phyloP scores from a whole-genome alignment of 2,113 vertebrate species.

The Lipophrys pholis region DNA sequence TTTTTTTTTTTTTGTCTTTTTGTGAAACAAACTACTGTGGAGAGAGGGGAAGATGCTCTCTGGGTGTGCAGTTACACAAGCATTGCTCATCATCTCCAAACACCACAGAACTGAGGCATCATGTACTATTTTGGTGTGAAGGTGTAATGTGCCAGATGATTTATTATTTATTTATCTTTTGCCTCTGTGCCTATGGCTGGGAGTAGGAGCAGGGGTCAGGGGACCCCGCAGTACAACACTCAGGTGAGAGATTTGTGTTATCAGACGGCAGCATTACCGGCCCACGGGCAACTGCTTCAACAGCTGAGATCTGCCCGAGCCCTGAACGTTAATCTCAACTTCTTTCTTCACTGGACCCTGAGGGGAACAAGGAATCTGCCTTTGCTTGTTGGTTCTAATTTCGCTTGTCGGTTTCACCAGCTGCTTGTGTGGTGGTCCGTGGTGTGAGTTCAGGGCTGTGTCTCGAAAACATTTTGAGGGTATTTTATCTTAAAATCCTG shows the following conservation, averaged over 20 bases:
- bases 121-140: not conserved
- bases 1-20: not conserved
- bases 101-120: not conserved
- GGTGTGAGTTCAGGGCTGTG: not conserved
- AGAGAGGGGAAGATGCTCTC: conserved; percentile 16
- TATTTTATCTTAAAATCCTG: not conserved
- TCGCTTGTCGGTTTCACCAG: conserved; percentile 1
- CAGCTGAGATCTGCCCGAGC: conserved; percentile 11
- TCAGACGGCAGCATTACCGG: too few relatives aligned
- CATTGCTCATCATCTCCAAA: conserved; percentile 11
- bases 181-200: not conserved
- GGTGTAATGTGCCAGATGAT: conserved; percentile 2
- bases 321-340: conserved; percentile 8
- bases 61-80: conserved; percentile 20
- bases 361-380: too few relatives aligned
- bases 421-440: not conserved
- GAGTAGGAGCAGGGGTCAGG: not conserved
- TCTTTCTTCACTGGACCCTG: too few relatives aligned
- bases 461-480: not conserved
- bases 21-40: conserved; percentile 32
- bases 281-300: not conserved
- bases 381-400: not conserved
- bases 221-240: not conserved
- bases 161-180: not conserved
- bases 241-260: conserved; percentile 7